Percentiles rank a stretch among this genome's conserved stretches.
phyloP scores from a whole-genome alignment of 2,888 invertebrate genomes.

The Tetranychus truncatus region DNA sequence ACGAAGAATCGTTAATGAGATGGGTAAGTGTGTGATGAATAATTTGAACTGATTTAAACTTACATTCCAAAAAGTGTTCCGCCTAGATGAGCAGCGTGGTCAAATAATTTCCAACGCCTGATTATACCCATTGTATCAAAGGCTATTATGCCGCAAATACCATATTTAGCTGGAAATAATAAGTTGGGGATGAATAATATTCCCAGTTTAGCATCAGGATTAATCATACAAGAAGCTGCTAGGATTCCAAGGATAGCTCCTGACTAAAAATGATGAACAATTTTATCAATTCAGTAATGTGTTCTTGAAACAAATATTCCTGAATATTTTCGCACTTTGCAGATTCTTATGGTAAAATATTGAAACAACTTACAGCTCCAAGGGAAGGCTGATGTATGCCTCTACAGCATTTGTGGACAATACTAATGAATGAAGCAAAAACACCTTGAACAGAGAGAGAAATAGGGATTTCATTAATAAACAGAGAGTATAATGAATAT shows the following conservation, averaged over 20 bases:
- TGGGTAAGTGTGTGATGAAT: too few relatives aligned
- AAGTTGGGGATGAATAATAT: slow-evolving; percentile 76
- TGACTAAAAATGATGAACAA: slow-evolving; percentile 44
- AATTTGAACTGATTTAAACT: slow-evolving; percentile 11
- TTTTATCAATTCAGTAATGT: neutral
- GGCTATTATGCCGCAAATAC: slow-evolving; percentile 62
- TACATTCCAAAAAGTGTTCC: slow-evolving; percentile 70
- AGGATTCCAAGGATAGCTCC: slow-evolving; percentile 84
- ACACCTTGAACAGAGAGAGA: slow-evolving; percentile 39
- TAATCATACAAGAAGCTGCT: slow-evolving; percentile 64
- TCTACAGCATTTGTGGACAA: slow-evolving; percentile 52
- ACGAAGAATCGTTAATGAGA: neutral
- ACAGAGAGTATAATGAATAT: slow-evolving; percentile 1
- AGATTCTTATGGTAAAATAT: neutral
- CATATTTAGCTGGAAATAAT: slow-evolving; percentile 66
- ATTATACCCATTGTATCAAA: slow-evolving; percentile 66
- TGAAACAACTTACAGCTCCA: slow-evolving; percentile 58
- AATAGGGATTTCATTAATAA: neutral
- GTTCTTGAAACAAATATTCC: too few relatives aligned
- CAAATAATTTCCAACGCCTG: slow-evolving; percentile 74
- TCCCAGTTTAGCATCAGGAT: slow-evolving; percentile 68
- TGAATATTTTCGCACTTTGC: neutral
- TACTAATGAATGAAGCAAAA: slow-evolving; percentile 64
- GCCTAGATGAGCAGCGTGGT: slow-evolving; percentile 96
- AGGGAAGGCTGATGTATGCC: slow-evolving; percentile 57